phyloP scores from a whole-genome alignment of 2,888 invertebrate species.

The Pasiphila rectangulata region DNA sequence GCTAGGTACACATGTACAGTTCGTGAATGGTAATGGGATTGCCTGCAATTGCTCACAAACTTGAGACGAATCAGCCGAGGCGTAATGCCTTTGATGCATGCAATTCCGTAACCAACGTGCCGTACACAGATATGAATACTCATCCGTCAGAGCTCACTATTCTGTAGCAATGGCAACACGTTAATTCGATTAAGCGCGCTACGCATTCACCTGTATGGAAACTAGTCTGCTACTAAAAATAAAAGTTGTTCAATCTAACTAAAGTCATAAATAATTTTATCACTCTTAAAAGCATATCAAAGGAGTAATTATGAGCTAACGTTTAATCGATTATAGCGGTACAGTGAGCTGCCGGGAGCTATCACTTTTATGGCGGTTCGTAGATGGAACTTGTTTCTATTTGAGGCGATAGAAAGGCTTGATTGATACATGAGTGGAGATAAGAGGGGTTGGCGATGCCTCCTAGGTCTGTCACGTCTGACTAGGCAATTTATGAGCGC shows the following conservation, averaged over 20 bases:
- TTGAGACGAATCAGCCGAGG: slow-evolving; percentile 61
- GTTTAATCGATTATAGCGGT: slow-evolving; percentile 28
- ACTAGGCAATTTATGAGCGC: slow-evolving; percentile 34
- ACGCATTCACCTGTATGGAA: slow-evolving; percentile 18
- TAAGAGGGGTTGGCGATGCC: slow-evolving; percentile 16
- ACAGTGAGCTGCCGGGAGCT: slow-evolving; percentile 21
- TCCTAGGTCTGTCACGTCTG: slow-evolving; percentile 30
- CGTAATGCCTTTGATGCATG: slow-evolving; percentile 67
- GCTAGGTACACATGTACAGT: slow-evolving; percentile 45
- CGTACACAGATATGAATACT: slow-evolving; percentile 37
- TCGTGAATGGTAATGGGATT: slow-evolving; percentile 64
- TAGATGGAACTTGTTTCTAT: slow-evolving; percentile 12
- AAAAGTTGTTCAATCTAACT: slow-evolving; percentile 9
- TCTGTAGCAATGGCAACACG: slow-evolving; percentile 15
- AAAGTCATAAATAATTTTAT: slow-evolving; percentile 28
- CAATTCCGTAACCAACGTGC: slow-evolving; percentile 41
- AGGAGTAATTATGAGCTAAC: slow-evolving; percentile 27
- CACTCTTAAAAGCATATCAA: slow-evolving; percentile 28
- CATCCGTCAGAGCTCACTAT: slow-evolving; percentile 16
- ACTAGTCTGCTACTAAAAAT: slow-evolving; percentile 1
- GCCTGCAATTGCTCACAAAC: slow-evolving; percentile 67
- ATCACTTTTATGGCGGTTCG: slow-evolving; percentile 15
- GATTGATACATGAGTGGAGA: slow-evolving; percentile 27
- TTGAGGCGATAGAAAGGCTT: slow-evolving; percentile 25
- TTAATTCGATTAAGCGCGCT: slow-evolving; percentile 29